Evolutionary conservation across 1,140 invertebrate species (phyloP).

Genomic region (Brachionus angularis): DNA sequence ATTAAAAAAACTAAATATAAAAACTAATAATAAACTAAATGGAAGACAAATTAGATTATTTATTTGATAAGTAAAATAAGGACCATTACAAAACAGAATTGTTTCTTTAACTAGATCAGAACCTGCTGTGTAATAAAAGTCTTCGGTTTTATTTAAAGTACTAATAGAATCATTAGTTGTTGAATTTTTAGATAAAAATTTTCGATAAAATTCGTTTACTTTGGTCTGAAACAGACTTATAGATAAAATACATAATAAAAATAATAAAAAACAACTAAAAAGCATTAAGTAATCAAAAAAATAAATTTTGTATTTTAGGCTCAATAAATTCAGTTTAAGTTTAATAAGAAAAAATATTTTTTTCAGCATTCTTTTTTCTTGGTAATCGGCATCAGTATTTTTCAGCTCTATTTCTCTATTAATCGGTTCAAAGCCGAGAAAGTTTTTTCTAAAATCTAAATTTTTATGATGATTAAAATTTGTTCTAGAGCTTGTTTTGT

Average conservation of each 20-base stretch:
- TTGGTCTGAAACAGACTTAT: conserved; percentile 34
- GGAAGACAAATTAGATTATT: conserved; percentile 24
- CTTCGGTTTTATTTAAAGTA: neutral
- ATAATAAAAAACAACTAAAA: neutral
- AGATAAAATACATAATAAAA: conserved; percentile 5
- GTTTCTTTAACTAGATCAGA: conserved; percentile 30
- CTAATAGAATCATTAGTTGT: neutral
- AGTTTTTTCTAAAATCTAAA: too few relatives aligned
- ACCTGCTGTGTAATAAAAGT: neutral
- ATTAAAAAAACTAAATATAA: conserved; percentile 41
- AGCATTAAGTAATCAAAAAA: conserved; percentile 4
- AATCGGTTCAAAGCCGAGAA: too few relatives aligned
- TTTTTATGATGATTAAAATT: too few relatives aligned
- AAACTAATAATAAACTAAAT: conserved; percentile 9
- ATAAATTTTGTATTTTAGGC: neutral
- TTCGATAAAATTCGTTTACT: conserved; percentile 26
- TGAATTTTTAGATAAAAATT: conserved; percentile 12
- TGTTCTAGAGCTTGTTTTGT: too few relatives aligned
- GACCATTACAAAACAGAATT: conserved; percentile 26
- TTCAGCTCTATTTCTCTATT: too few relatives aligned
- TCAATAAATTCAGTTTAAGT: neutral
- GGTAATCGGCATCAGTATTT: too few relatives aligned
- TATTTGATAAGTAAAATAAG: conserved; percentile 33
- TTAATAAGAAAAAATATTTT: too few relatives aligned
- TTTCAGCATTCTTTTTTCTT: too few relatives aligned